Base-by-base conservation (phyloP, 2,113 vertebrate species). In the Montifringilla adamsi region DNA sequence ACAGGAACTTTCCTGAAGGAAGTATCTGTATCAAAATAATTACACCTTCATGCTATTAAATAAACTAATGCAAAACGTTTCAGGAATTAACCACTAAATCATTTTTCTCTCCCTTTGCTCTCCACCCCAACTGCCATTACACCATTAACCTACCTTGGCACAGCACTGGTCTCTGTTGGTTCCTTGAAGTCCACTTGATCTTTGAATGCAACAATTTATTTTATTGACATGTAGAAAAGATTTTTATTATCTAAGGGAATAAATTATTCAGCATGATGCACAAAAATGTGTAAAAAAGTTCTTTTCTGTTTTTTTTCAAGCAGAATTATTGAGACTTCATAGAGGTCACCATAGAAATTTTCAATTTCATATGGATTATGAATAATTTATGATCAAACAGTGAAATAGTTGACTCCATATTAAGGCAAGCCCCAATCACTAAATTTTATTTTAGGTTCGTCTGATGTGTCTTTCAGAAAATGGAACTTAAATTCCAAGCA, bases 301-400 rank as follows among this genome's bases (percentile, higher is more conserved):
- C 2, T 74, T 33, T 41, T 73, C 55, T 88, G 43, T 13, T 17
- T 89, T 93, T 93, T 86, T 81, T 84, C 47, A 53, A 82, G 69
- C 7, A 78, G 41, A 94, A 82, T 93, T 68, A 84, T 73, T 87
- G 58, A 82, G 39, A 53, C 46, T 84, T 94, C 89, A 84, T 16
- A 68, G 69, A 72, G 20, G 20, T 55, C n/a, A 75, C 33, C 44
- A 22, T 35, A 41, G 77, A 91, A n/a, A 68, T 60, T 91, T 93
- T 63, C 49, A 55, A 15, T 94, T 94, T 95, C 53, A 56, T 39
- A 62, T 49, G 41, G 18, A 56, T 44, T 26, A 60, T 79, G 15
- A 92, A 91, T 92, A 75, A 91, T 89, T 89, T 75, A 87, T 91
- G 31, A 94, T 49, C 20, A 90, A 73, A 70, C 39, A 87, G 35